phyloP scores from a whole-genome alignment of 2,797 vertebrate species.

The Tragopan temminckii region DNA sequence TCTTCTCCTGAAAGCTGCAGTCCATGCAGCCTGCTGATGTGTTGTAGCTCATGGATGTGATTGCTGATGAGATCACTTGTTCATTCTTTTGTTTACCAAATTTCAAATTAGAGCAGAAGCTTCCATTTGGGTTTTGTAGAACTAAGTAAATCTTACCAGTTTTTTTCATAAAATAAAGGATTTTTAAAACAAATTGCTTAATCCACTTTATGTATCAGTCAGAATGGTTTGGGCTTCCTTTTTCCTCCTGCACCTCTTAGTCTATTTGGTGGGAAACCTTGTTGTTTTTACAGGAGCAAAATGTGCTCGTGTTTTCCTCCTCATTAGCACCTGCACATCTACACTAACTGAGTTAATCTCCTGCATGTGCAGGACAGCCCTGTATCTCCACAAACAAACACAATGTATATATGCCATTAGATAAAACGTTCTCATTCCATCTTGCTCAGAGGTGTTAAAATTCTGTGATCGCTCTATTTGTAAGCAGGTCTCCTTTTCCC shows the following conservation, averaged over 20 bases:
- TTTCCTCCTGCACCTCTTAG: not conserved
- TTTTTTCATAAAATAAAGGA: not conserved
- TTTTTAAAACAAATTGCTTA: not conserved
- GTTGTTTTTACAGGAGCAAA: not conserved
- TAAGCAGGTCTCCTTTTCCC: not conserved
- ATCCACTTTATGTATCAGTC: not conserved
- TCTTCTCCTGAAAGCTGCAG: not conserved
- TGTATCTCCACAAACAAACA: not conserved
- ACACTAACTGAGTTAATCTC: not conserved
- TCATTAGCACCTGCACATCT: not conserved
- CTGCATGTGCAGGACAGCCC: not conserved
- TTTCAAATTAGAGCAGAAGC: not conserved
- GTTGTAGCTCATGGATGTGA: not conserved
- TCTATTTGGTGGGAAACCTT: not conserved
- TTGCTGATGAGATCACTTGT: not conserved
- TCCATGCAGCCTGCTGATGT: not conserved
- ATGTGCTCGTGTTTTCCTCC: not conserved
- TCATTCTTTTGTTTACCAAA: not conserved
- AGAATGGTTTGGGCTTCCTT: not conserved
- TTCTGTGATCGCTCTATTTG: not conserved
- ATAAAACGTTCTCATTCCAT: not conserved
- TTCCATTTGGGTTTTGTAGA: not conserved
- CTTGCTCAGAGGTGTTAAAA: not conserved
- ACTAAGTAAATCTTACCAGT: not conserved
- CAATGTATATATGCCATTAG: accelerated